Conservation (phyloP, 2,113 vertebrate species). For the Nothobranchius furzeri region DNA sequence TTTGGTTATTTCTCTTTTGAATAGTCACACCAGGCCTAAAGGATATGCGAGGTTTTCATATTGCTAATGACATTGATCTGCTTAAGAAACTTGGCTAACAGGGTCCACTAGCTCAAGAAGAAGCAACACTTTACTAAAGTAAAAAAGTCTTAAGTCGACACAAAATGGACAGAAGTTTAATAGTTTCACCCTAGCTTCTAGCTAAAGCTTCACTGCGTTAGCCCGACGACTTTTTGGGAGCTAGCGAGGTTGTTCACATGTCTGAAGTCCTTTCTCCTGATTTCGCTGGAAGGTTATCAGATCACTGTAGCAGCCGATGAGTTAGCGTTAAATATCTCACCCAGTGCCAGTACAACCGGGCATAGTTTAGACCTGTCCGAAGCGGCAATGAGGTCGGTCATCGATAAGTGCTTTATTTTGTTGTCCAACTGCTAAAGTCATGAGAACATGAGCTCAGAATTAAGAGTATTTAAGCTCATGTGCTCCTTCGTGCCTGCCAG, state of each 20-base stretch:
- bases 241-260: conserved; percentile 58
- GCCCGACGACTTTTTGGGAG: not conserved
- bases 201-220: not conserved
- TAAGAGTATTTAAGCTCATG: too few species aligned
- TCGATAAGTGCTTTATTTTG: too few species aligned
- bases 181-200: not conserved
- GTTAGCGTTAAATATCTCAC: conserved; percentile 2
- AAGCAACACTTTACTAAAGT: conserved; percentile 21
- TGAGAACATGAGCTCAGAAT: too few species aligned
- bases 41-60: conserved; percentile 21
- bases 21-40: not conserved
- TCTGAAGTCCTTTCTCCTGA: conserved; percentile 5
- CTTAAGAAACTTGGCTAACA: conserved; percentile 48
- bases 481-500: not conserved
- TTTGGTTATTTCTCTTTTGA: not conserved
- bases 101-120: conserved; percentile 13
- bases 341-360: not conserved
- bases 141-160: conserved; percentile 2
- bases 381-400: not conserved
- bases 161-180: not conserved
- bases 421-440: too few species aligned
- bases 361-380: not conserved
- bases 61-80: conserved; percentile 56
- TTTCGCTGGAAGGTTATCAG: not conserved
- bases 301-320: not conserved